Base-by-base conservation (phyloP, 2,888 invertebrate species). In the Leptodirus hochenwartii region DNA sequence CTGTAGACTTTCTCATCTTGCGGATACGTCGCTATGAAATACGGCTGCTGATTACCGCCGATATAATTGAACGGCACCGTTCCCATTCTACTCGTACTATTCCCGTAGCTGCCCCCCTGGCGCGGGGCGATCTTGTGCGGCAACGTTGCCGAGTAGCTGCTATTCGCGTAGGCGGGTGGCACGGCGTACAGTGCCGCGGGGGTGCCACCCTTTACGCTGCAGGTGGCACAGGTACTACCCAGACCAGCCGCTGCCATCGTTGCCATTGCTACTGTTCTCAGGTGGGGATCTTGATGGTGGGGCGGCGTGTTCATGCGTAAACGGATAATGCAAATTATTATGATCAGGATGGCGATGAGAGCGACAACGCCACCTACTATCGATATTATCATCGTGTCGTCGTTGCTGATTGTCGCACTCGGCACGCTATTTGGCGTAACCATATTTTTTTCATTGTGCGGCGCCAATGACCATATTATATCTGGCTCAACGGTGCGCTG, bases 311-410 rank as follows among this genome's bases (percentile, higher is more conserved):
- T 45, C 50, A 54, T 54, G 29, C 47, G 39, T 26, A 45, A 37
- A 10, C 87, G 65, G 17, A 87, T 78, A 22, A 88, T 79, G 47
- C 88, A 90, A 40, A 85, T 85, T n/a, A 75, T 73, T 15, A 88
- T 76, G 17, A 88, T 79, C 30, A 88, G 63, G 37, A 88, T 78
- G 8, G 80, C 80, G 39, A 90, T 85, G 47, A 90, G 84, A 2
- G 81, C 84, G 1, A 90, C 85, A 1, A 88, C 87, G 2, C 88
- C 87, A 1, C 87, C 87, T 0, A 88, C 87, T 39, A 90, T 88
- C n/a, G 85, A 85, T 34, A 90, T 88, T 29, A 90, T 88, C n/a
- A 90, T 60, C 4, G 85, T 87, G 42, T 88, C 88, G 43, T 90
- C 88, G 44, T 85, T 87, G 31, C 69, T 75, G 8, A 80, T 65